These are phyloP conservation scores for Sitobion miscanthi DNA, from an alignment of 1,140 invertebrate species.

Conservation along the genomic window DNA sequence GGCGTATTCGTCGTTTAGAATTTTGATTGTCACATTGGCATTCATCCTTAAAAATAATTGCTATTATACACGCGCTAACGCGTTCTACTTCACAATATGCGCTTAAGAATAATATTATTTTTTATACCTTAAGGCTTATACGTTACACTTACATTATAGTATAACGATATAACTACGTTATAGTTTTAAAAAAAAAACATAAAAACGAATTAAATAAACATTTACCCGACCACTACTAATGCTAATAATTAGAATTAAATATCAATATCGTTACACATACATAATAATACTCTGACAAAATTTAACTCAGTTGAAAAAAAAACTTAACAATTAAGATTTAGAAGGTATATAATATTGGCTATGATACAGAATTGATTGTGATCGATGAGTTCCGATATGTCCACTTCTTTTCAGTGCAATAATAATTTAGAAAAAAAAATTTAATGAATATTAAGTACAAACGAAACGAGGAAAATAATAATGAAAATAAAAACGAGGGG, in stretches of 20 bases:
- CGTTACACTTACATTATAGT: background rate
- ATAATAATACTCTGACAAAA: constrained; percentile 39
- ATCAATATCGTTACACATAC: constrained; percentile 22
- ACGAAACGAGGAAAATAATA: constrained; percentile 37
- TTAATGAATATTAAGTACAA: background rate
- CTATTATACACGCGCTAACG: constrained; percentile 33
- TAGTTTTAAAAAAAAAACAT: background rate
- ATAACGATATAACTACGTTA: constrained; percentile 30
- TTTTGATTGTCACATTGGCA: constrained; percentile 57
- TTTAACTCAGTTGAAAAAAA: constrained; percentile 42
- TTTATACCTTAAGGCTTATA: constrained; percentile 1
- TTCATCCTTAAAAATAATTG: constrained; percentile 43
- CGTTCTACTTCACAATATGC: constrained; percentile 23
- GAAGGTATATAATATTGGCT: constrained; percentile 33
- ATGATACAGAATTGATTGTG: constrained; percentile 55
- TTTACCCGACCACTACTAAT: constrained; percentile 36
- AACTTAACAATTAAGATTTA: constrained; percentile 54
- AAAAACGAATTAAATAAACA: background rate
- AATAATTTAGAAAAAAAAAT: background rate
- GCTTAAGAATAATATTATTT: constrained; percentile 28
- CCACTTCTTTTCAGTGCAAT: constrained; percentile 40
- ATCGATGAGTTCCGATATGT: constrained; percentile 54
- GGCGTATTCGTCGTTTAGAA: constrained; percentile 51
- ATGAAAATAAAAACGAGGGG: background rate
- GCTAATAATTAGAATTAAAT: constrained; percentile 26